A percentile compares a stretch with the other conserved stretches of the same genome.
phyloP scores from a whole-genome alignment of 2,888 invertebrate genomes.

The Sclerodermus sp. region DNA sequence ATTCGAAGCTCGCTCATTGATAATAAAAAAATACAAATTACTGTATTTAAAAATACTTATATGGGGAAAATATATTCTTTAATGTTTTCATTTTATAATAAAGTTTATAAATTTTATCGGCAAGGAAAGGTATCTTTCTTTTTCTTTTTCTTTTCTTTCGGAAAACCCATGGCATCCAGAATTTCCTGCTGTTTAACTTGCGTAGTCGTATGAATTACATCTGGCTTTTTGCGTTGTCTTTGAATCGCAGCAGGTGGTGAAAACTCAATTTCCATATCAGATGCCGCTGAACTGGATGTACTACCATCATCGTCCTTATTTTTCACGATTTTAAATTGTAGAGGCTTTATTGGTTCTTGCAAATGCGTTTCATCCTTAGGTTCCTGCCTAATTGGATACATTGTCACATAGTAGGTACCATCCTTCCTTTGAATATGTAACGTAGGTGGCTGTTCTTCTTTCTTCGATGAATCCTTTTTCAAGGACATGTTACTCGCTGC shows the following conservation, averaged over 20 bases:
- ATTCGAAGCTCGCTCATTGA: too few relatives aligned
- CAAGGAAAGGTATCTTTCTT: slow-evolving; percentile 6
- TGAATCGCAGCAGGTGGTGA: slow-evolving; percentile 52
- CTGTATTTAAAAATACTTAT: too few relatives aligned
- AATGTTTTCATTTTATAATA: too few relatives aligned
- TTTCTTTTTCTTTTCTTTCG: slow-evolving; percentile 21
- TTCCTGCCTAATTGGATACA: slow-evolving; percentile 53
- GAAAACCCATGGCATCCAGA: slow-evolving; percentile 30
- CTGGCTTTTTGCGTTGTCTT: slow-evolving; percentile 45
- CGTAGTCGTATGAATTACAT: slow-evolving; percentile 50
- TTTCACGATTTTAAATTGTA: slow-evolving; percentile 52
- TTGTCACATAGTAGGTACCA: slow-evolving; percentile 53
- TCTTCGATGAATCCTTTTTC: background rate
- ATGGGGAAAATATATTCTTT: too few relatives aligned
- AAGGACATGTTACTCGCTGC: background rate
- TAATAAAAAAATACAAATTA: too few relatives aligned
- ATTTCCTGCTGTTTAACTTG: slow-evolving; percentile 53
- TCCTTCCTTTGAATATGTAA: slow-evolving; percentile 49
- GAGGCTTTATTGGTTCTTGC: slow-evolving; percentile 46
- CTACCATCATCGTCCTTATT: slow-evolving; percentile 43
- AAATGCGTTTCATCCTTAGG: slow-evolving; percentile 32
- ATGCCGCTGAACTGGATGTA: slow-evolving; percentile 46
- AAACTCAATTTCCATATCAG: slow-evolving; percentile 56
- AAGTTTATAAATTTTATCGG: background rate
- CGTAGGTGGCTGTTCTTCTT: slow-evolving; percentile 41